Evolutionary conservation across 2,113 vertebrate genomes (phyloP), one percentile per base, ranked within the genome.

Genomic region (Charadrius vociferus): DNA sequence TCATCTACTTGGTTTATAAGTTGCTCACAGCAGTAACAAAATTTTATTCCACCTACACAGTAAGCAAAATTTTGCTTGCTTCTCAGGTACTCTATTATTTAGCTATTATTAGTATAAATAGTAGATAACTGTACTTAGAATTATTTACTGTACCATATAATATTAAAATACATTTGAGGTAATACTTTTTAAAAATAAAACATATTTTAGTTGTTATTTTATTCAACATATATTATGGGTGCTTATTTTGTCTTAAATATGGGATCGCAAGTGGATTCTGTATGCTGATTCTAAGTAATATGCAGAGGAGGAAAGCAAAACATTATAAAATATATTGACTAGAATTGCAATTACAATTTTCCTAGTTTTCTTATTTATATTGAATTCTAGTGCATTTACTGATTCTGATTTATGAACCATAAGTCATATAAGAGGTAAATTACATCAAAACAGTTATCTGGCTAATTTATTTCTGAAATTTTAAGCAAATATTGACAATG

Each of bases 401-500:
- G 12, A 20, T 62, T 89, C 61, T 82, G 21, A 73, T 89, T 95
- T 88, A 88, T 75, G 65, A 78, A 74, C 11, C 18, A 10, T 68
- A 71, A 62, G 13, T 91, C 37, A 95, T 29, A 36, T 13, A 34
- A 72, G 23, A 89, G 32, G 7, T 70, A 91, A 88, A 95, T 66
- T 81, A 80, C 34, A 93, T 41, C 21, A 82, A 59, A 67, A 80
- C 1, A 23, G 22, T 53, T 72, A 61, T 5, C 39, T 66, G 45
- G 5, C 3, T 95, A 90, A 75, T 80, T 86, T 89, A 72, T 70
- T 84, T 88, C 75, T 81, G 34, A 89, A 50, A 78, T 79, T 88
- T 97, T 82, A 93, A 78, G 49, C 20, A 86, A 79, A 90, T 90
- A 70, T 53, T 95, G 65, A 50, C 70, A 73, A 61, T 72, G 32